Evolutionary conservation across 2,888 invertebrate genomes (phyloP), one percentile per base, ranked within the genome.

Genomic region (Melangyna quadrimaculata): DNA sequence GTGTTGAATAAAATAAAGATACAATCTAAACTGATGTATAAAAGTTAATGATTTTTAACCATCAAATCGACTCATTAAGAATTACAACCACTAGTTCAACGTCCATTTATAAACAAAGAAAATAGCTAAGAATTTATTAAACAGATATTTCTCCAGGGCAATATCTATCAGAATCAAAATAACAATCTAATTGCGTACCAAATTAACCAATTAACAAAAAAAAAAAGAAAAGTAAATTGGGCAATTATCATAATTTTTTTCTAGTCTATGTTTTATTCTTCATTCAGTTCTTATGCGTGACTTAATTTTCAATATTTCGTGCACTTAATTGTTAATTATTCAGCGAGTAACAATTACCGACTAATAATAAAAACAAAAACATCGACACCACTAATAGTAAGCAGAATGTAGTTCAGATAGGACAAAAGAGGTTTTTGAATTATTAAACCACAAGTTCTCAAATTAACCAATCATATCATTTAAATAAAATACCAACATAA

Each of bases 241-340:
- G 14, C 22, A 37, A 35, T 37, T 59, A 59, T 59, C 17, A 35
- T 37, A 59, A 59, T 59, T 59, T 17, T 22, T 0, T 19, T 27
- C 7, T 24, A 22, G 59, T 22, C 37, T 37, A 37, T 59, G 22
- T 14, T 59, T 59, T 8, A 37, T 22, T 35, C 3, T 59, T 59
- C 7, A 37, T 37, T 37, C 14, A 37, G 22, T n/a, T 37, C 59
- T 37, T 59, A 37, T 37, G 59, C 59, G 59, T 59, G 59, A 35
- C 59, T 59, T 59, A 22, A 22, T 35, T 59, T 35, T 59, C 59
- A 59, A 59, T 59, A 22, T 37, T 59, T 59, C 59, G 59, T 59
- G 59, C 37, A 35, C 22, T 57, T 57, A 59, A 59, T 59, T 35
- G 37, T 59, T 37, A 35, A 59, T 59, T 59, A 59, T 37, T 37